Evolutionary conservation across 2,888 invertebrate genomes (phyloP).

Genomic region (Zhuqinia jingwanae): DNA sequence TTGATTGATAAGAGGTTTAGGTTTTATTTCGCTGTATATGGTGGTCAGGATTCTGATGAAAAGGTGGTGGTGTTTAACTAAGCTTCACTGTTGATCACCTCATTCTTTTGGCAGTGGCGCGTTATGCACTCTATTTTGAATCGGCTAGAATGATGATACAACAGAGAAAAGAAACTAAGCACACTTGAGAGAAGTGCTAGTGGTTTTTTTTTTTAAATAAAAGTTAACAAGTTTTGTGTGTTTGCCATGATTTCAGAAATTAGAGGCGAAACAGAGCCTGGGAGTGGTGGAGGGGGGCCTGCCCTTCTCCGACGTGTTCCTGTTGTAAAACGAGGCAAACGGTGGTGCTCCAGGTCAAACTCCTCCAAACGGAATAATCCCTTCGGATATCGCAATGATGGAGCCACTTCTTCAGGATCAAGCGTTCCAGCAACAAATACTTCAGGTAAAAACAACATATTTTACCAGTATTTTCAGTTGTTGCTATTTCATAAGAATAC

Average conservation of each 20-base stretch:
- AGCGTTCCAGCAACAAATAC: slow-evolving; percentile 86
- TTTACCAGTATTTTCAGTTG: not conserved
- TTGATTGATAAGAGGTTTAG: not conserved
- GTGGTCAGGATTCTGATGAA: not conserved
- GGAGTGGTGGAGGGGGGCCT: slow-evolving; percentile 66
- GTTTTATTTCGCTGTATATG: not conserved
- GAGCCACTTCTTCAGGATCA: slow-evolving; percentile 84
- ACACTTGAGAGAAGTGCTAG: not conserved
- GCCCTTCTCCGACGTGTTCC: slow-evolving; percentile 71
- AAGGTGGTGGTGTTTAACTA: not conserved
- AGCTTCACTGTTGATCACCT: not conserved
- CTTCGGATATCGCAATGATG: slow-evolving; percentile 79
- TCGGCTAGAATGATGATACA: no score
- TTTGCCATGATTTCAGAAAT: slow-evolving; percentile 74
- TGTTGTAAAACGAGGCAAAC: slow-evolving; percentile 71
- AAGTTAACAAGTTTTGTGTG: not conserved
- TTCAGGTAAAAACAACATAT: slow-evolving; percentile 76
- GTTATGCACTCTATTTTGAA: no score
- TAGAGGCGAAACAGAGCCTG: slow-evolving; percentile 76
- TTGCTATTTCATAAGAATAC: not conserved
- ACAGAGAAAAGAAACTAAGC: no score
- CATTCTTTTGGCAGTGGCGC: no score
- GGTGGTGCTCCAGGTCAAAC: slow-evolving; percentile 67
- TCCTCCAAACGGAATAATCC: slow-evolving; percentile 76
- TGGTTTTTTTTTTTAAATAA: not conserved